A percentile compares a stretch with the other conserved stretches of the same genome.
These are phyloP conservation scores for Salminus brasiliensis DNA, from an alignment of 2,113 vertebrate genomes.

Conservation along the genomic window DNA sequence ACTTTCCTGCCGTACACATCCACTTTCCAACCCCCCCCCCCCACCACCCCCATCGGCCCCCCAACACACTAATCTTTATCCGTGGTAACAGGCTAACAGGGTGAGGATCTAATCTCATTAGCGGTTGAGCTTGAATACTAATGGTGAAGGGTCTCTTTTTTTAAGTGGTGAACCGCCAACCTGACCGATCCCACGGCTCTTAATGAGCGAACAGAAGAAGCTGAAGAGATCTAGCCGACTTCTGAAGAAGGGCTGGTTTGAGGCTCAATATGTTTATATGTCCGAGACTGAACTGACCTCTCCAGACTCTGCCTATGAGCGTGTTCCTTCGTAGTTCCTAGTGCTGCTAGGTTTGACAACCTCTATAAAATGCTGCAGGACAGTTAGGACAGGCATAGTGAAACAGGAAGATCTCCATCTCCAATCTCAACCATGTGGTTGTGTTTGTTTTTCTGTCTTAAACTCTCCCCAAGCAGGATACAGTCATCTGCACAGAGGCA, in stretches of 20 bases:
- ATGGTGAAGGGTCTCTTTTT: background rate
- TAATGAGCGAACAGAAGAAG: background rate
- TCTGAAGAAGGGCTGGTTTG: background rate
- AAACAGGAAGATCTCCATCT: constrained; percentile 25
- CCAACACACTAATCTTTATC: constrained; percentile 5
- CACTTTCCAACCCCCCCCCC: too few species aligned
- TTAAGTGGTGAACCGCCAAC: background rate
- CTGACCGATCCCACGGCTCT: background rate
- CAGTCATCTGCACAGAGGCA: constrained; percentile 44
- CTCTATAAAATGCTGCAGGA: too few species aligned
- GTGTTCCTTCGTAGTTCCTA: too few species aligned
- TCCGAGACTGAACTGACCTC: too few species aligned
- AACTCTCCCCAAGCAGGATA: constrained; percentile 60
- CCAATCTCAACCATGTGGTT: constrained; percentile 64
- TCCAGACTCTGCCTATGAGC: too few species aligned
- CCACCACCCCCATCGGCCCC: background rate
- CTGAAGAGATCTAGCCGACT: background rate
- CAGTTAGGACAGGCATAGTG: constrained; percentile 25
- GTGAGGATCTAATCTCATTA: background rate
- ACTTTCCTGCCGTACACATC: background rate
- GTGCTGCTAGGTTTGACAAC: too few species aligned
- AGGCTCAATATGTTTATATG: too few species aligned
- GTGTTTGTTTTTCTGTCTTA: constrained; percentile 51
- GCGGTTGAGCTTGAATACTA: background rate
- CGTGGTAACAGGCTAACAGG: background rate